Conservation (phyloP, 2,888 invertebrate genomes). For the Polyommatus iphigenia region DNA sequence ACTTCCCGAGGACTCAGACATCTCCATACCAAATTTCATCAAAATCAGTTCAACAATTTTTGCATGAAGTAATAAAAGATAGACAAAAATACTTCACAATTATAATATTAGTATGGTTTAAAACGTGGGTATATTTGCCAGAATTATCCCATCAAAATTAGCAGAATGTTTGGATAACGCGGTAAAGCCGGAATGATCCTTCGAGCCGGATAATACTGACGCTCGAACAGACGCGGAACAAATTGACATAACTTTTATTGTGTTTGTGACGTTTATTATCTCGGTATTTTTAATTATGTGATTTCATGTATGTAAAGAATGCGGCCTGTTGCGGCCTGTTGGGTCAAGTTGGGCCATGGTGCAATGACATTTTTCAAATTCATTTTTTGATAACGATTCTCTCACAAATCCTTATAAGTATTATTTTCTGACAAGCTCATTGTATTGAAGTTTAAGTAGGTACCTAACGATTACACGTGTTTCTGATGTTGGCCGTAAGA, state of each 20-base stretch:
- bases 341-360: too few species aligned
- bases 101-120: neutral
- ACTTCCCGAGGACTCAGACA: neutral
- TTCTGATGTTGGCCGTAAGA: too few species aligned
- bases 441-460: too few species aligned
- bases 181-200: constrained; percentile 4
- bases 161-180: neutral
- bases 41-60: neutral
- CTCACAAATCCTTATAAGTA: too few species aligned
- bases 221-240: neutral
- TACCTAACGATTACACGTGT: too few species aligned
- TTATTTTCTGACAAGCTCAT: too few species aligned
- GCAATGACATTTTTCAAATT: too few species aligned
- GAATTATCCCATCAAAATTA: constrained; percentile 14
- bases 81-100: neutral
- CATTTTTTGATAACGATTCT: too few species aligned
- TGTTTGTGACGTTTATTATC: neutral
- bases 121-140: neutral
- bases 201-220: constrained; percentile 6
- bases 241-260: neutral
- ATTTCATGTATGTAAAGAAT: too few species aligned
- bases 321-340: too few species aligned
- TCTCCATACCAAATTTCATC: neutral
- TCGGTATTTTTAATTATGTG: too few species aligned
- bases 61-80: neutral